Evolutionary conservation across 2,888 invertebrate species (phyloP).

Genomic region (Drosophila eohydei): DNA sequence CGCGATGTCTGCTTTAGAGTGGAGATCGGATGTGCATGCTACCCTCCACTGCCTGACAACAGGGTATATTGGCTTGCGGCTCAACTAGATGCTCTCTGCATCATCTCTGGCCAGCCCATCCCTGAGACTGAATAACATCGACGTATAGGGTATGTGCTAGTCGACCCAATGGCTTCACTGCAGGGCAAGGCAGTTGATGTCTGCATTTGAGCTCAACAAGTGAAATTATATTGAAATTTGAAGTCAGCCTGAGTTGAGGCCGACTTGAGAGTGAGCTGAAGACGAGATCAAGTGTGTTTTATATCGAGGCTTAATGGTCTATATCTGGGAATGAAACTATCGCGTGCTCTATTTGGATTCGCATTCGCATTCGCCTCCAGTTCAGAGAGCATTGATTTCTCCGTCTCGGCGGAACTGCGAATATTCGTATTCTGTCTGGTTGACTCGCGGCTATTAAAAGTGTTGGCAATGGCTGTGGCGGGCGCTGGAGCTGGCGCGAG

Average conservation of each 20-base stretch:
- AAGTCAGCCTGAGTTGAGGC: not conserved
- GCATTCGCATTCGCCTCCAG: not conserved
- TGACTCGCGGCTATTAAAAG: constrained; percentile 42
- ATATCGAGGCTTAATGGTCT: not conserved
- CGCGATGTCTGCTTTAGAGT: constrained; percentile 6
- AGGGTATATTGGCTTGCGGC: not conserved
- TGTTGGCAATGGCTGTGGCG: not conserved
- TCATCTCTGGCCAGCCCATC: too few relatives aligned
- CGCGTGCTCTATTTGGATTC: not conserved
- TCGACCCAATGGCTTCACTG: not conserved
- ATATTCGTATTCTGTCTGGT: constrained; percentile 22
- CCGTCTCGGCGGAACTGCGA: constrained; percentile 1
- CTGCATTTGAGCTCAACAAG: constrained; percentile 7
- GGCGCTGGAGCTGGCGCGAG: not conserved
- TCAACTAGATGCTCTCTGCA: too few relatives aligned
- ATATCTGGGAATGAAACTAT: not conserved
- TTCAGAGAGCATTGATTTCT: constrained; percentile 17
- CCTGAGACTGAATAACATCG: too few relatives aligned
- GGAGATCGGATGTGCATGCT: not conserved
- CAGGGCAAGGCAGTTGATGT: too few relatives aligned
- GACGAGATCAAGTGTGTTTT: constrained; percentile 1
- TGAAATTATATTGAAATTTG: not conserved
- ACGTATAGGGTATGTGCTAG: not conserved
- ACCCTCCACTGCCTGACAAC: not conserved
- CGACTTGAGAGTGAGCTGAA: not conserved